Base-by-base conservation (phyloP, 2,113 vertebrate genomes). In the Etia nguti region DNA sequence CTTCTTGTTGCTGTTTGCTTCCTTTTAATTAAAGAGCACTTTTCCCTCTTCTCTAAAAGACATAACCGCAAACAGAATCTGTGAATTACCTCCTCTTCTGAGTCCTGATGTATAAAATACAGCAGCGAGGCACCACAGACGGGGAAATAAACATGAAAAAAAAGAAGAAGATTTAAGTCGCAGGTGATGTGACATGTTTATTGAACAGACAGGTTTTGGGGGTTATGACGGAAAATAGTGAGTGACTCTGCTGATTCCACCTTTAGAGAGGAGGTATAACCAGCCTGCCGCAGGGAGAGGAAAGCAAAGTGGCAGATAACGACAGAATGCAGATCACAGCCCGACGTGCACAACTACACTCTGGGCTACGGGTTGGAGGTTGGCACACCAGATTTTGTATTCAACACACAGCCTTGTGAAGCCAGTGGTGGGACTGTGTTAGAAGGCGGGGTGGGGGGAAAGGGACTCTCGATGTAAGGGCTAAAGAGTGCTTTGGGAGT, bases 301-400 rank as follows among this genome's bases (percentile, higher is more conserved):
- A 77, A 31, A 85, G 86, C 89, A 94, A 93, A 92, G 89, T 94
- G 91, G 91, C 89, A 90, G 92, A 90, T 92, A 89, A 88, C 41
- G 79, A 88, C 90, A 90, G 88, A 94, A 92, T 95, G 90, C 93
- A 95, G 92, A 94, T 94, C 88, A 92, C 83, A 88, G 79, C 29
- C 80, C 6, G 73, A 85, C 84, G 77, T 82, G 73, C 73, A 26
- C 82, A 81, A 68, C 82, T n/a, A 79, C 38, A 82, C 52, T 26
- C 80, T 65, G 81, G 87, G 89, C 90, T 59, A 85, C 11, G 84
- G 86, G 89, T 90, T 59, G 88, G 36, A 84, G 89, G 86, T 88
- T 56, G 88, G 82, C 85, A 84, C 84, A 8, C 22, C 4, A 9
- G 81, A 75, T 86, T 88, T 93, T 89, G 91, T 92, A 89, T 93